These are phyloP conservation scores for Danaus melanippus DNA, from an alignment of 1,140 invertebrate species.

Conservation along the genomic window DNA sequence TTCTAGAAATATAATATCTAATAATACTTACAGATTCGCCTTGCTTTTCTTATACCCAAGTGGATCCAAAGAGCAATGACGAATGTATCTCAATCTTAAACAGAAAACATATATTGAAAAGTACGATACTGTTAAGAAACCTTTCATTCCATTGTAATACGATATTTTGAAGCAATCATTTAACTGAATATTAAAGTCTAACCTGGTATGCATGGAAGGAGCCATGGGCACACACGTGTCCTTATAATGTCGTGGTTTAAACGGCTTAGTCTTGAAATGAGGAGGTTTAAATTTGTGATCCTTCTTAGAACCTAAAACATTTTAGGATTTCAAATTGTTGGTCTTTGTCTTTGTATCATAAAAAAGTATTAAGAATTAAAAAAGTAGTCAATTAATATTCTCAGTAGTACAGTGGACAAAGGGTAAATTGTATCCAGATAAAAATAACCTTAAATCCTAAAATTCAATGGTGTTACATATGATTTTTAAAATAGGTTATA, in stretches of 20 bases:
- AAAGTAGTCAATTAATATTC: too few relatives aligned
- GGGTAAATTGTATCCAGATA: too few relatives aligned
- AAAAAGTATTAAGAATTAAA: too few relatives aligned
- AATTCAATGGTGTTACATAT: too few relatives aligned
- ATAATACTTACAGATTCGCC: too few relatives aligned
- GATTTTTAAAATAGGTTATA: too few relatives aligned
- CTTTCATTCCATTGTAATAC: not conserved
- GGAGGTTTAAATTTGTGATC: conserved; percentile 27
- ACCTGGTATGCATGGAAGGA: conserved; percentile 59
- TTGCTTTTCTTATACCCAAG: not conserved
- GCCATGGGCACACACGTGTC: conserved; percentile 51
- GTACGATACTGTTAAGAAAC: conserved; percentile 1
- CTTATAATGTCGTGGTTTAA: conserved; percentile 40
- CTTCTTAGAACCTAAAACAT: conserved; percentile 27
- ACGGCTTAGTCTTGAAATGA: conserved; percentile 45
- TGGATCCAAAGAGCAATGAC: conserved; percentile 43
- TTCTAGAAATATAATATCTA: too few relatives aligned
- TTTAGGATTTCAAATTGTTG: not conserved
- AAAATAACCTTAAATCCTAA: too few relatives aligned
- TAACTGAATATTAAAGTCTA: conserved; percentile 4
- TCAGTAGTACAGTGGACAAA: too few relatives aligned
- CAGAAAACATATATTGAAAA: conserved; percentile 1
- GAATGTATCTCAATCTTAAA: conserved; percentile 53
- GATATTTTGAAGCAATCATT: not conserved
- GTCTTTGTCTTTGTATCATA: too few relatives aligned